These are phyloP conservation scores for Bovichtus variegatus DNA, from an alignment of 2,797 vertebrate species.

Conservation along the genomic window DNA sequence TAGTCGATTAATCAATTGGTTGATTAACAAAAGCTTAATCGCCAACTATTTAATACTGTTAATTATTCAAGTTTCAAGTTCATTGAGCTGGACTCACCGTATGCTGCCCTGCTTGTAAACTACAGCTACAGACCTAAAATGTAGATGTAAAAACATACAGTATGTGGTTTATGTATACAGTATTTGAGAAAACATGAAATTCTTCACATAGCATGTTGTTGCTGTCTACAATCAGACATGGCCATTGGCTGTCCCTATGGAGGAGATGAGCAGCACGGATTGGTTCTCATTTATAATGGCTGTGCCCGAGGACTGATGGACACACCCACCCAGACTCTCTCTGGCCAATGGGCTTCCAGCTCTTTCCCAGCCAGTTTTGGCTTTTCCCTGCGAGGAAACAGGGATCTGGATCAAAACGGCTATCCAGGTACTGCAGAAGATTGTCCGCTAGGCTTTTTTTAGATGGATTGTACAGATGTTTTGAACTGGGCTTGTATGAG, in stretches of 20 bases:
- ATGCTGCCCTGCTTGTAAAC: neutral
- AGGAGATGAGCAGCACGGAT: slow-evolving; percentile 87
- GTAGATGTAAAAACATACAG: neutral
- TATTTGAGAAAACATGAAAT: neutral
- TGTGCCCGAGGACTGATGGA: slow-evolving; percentile 81
- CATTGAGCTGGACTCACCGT: neutral
- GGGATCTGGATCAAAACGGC: slow-evolving; percentile 91
- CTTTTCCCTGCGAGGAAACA: slow-evolving; percentile 87
- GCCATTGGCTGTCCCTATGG: slow-evolving; percentile 91
- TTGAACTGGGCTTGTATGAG: too few relatives aligned
- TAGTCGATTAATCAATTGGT: too few relatives aligned
- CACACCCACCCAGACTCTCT: slow-evolving; percentile 88
- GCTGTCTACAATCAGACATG: slow-evolving; percentile 82
- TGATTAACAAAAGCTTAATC: too few relatives aligned
- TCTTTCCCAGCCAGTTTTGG: slow-evolving; percentile 89
- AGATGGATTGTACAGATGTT: too few relatives aligned
- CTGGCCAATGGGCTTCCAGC: slow-evolving; percentile 87
- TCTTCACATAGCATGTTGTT: slow-evolving; percentile 11
- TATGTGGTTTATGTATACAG: neutral
- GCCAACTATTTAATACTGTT: too few relatives aligned
- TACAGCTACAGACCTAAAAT: neutral
- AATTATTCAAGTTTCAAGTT: too few relatives aligned
- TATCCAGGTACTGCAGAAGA: slow-evolving; percentile 87
- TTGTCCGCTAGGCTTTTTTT: neutral
- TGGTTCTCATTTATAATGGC: slow-evolving; percentile 91